These are phyloP conservation scores for Drosophila borealis DNA, from an alignment of 2,888 invertebrate genomes.

Conservation along the genomic window DNA sequence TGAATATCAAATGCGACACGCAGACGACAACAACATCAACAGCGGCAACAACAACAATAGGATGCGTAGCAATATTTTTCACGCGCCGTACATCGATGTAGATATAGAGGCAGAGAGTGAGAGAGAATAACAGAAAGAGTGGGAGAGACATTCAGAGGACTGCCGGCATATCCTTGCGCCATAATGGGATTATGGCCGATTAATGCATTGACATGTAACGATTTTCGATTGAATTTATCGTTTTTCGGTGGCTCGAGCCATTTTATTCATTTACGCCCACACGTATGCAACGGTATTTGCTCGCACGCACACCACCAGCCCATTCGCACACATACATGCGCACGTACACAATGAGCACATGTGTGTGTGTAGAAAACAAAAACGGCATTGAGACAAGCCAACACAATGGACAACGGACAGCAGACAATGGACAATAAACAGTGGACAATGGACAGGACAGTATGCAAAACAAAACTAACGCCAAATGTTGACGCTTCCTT, in stretches of 20 bases:
- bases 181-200: constrained; percentile 85
- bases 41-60: constrained; percentile 59
- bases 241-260: constrained; percentile 81
- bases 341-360: constrained; percentile 22
- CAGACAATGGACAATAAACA: constrained; percentile 20
- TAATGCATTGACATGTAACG: constrained; percentile 86
- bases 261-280: constrained; percentile 83
- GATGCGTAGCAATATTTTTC: constrained; percentile 81
- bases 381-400: constrained; percentile 68
- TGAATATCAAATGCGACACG: constrained; percentile 72
- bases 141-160: constrained; percentile 31
- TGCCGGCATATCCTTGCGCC: constrained; percentile 81
- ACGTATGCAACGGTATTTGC: constrained; percentile 80
- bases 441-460: constrained; percentile 40
- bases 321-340: constrained; percentile 7
- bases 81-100: constrained; percentile 57
- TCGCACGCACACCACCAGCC: constrained; percentile 31
- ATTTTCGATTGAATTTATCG: constrained; percentile 85
- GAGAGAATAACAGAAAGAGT: constrained; percentile 5
- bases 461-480: constrained; percentile 75
- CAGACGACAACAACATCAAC: constrained; percentile 52
- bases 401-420: constrained; percentile 20
- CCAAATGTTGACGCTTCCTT: constrained; percentile 59
- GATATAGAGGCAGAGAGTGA: constrained; percentile 24
- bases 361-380: constrained; percentile 73